Evolutionary conservation across 2,797 vertebrate species (phyloP), one percentile per base, ranked within the genome.

Genomic region (Poecilia velifera): DNA sequence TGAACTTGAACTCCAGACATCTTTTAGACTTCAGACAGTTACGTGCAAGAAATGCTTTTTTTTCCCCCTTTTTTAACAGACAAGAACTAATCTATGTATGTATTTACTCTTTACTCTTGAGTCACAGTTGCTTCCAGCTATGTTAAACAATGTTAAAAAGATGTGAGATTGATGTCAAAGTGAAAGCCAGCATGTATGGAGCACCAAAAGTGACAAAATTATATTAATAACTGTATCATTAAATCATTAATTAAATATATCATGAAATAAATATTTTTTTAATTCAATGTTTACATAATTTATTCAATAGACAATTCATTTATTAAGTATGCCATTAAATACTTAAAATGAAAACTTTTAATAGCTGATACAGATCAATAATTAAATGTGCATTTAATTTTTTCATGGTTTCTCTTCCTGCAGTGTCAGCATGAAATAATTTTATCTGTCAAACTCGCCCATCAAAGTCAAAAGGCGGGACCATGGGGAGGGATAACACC

Each of bases 41-140:
- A 28, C 13, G 36, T 80, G 18, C 2, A 16, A 53, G 13, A 82
- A 77, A 31, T 75, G 10, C n/a, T n/a, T n/a, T 76, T 72, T 73
- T 82, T 80, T 80, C 77, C 41, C 12, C 13, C 28, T 72, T 57
- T 74, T 81, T 81, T 79, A 25, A 82, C 45, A 70, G 41, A 71
- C 49, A 80, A 81, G 28, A 70, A 77, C 77, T 84, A 83, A 91
- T 88, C 72, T 75, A 71, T 79, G 74, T 43, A 66, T 31, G 74
- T 45, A 66, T 31, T 78, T 74, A 51, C 76, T 80, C 71, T 31
- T 78, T 74, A 51, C 76, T 80, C 71, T 75, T 78, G 47, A 78
- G n/a, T n/a, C n/a, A n/a, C n/a, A n/a, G n/a, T n/a, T n/a, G 82
- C 73, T 82, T 83, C 70, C 47, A 66, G 81, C 82, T 79, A 82